phyloP scores from a whole-genome alignment of 2,888 invertebrate species.

The Lydus trimaculatus region DNA sequence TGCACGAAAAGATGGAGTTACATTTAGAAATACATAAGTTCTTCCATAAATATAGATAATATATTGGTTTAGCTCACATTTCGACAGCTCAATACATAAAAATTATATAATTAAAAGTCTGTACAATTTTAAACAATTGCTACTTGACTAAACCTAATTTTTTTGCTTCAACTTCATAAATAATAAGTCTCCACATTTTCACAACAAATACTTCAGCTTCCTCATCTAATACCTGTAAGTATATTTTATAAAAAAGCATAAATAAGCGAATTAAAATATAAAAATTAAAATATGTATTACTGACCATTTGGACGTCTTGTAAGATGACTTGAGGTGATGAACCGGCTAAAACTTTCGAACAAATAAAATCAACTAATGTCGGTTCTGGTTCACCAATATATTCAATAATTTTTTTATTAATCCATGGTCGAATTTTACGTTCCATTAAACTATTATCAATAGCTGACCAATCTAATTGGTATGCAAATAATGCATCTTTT shows the following conservation, averaged over 20 bases:
- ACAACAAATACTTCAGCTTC: conserved; percentile 99
- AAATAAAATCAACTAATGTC: conserved; percentile 98
- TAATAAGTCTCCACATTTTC: conserved; percentile 99
- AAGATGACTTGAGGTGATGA: conserved; percentile 94
- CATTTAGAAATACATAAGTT: background rate
- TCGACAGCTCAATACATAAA: conserved; percentile 16
- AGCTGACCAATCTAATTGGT: conserved; percentile 88
- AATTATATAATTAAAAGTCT: conserved; percentile 23
- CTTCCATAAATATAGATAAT: conserved; percentile 1
- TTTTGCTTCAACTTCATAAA: conserved; percentile 99
- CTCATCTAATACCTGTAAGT: conserved; percentile 92
- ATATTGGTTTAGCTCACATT: background rate
- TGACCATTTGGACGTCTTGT: conserved; percentile 98
- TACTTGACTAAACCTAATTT: conserved; percentile 88
- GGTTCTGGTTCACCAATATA: conserved; percentile 99
- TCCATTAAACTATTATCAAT: conserved; percentile 85
- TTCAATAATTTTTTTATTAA: conserved; percentile 99
- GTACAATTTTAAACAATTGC: conserved; percentile 27
- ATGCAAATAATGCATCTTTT: conserved; percentile 95
- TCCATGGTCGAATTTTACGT: conserved; percentile 97
- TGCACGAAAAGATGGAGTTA: too few relatives aligned
- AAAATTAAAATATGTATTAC: conserved; percentile 32
- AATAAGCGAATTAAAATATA: too few relatives aligned
- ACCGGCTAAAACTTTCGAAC: conserved; percentile 95
- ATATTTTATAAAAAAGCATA: conserved; percentile 9